Evolutionary conservation across 1,140 invertebrate genomes (phyloP), one percentile per base, ranked within the genome.

Genomic region (Acromyrmex echinatior): DNA sequence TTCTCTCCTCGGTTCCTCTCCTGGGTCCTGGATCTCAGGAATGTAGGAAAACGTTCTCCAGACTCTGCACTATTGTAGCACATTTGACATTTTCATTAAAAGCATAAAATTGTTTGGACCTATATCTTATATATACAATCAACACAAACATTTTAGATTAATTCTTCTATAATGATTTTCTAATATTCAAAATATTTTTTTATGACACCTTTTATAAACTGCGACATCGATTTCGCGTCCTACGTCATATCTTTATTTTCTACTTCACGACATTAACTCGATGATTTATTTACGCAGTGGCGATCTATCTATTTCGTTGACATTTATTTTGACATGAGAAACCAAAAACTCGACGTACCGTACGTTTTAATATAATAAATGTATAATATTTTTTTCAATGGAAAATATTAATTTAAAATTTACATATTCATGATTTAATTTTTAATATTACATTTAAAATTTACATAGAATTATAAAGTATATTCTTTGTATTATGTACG

Each of bases 261-360:
- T 76, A 76, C 28, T 76, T 51, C 25, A 25, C 51, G 80, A 84
- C 80, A 84, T 84, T 76, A 84, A 84, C 28, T 62, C 68, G 56
- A 45, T 76, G 56, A 84, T 84, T 84, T 84, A 84, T 21, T 84
- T 53, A 39, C 14, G 14, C 10, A 71, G 28, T 49, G 9, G 60
- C 63, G 45, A 62, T 84, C 28, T 84, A 84, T 76, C 56, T 84
- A 31, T 63, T 84, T 25, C 28, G 18, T 58, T 62, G 80, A 74
- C 73, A 51, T 18, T 14, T 58, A 18, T 58, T 51, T 6, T 28
- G 49, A 66, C 9, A 63, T 76, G 3, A 21, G 25, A 39, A 28
- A 16, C 7, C 18, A 21, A 60, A 74, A 16, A 18, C n/a, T 79
- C 25, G 53, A 84, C 45, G 16, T 39, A 39, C n/a, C 16, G 18